Conservation (phyloP, 2,113 vertebrate genomes). For the Drymodes brunneopygia region DNA sequence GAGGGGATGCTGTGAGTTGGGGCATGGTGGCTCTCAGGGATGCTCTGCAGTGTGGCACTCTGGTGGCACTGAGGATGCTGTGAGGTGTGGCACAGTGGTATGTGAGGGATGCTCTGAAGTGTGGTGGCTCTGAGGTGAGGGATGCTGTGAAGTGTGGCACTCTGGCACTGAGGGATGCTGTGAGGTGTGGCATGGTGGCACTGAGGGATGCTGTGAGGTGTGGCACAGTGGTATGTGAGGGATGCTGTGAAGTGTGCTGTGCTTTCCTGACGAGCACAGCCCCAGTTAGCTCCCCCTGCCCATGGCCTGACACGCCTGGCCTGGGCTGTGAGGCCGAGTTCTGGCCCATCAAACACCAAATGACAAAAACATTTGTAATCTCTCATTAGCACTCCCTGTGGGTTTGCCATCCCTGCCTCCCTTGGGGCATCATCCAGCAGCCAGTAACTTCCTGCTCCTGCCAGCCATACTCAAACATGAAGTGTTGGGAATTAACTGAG, state of each 20-base stretch:
- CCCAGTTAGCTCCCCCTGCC: constrained; percentile 10
- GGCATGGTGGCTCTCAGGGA: no score
- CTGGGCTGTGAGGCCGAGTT: background rate
- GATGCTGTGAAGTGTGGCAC: no score
- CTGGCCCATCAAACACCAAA: background rate
- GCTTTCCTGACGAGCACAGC: background rate
- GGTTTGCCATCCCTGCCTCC: background rate
- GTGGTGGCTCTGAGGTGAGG: no score
- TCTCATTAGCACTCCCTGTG: background rate
- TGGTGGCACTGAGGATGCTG: no score
- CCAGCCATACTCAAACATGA: background rate
- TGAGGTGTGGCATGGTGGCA: no score
- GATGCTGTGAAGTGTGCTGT: background rate
- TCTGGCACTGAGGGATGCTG: no score
- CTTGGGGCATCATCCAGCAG: background rate
- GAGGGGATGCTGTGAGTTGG: no score
- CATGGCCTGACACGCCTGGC: background rate
- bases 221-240: constrained; percentile 39
- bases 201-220: no score
- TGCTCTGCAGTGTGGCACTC: no score
- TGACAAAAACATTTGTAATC: constrained; percentile 3
- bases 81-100: no score
- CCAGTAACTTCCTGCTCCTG: background rate
- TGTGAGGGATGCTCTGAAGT: no score
- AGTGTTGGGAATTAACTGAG: background rate